These are phyloP conservation scores for Norana najaformis DNA, from an alignment of 2,888 invertebrate species.

Conservation along the genomic window DNA sequence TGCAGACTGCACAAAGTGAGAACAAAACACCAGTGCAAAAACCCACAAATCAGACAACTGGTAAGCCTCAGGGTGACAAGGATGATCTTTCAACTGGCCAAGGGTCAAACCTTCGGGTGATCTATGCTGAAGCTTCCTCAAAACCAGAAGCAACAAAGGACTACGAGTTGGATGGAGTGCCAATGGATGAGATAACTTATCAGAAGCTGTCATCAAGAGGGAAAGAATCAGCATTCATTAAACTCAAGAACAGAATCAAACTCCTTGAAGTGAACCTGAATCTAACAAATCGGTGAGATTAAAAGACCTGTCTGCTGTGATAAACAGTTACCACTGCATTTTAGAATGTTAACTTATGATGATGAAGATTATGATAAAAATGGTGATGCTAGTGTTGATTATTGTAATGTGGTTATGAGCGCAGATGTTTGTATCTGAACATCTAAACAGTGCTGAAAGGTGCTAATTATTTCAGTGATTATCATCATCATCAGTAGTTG, in stretches of 20 bases:
- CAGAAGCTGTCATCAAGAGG: slow-evolving; percentile 36
- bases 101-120: not conserved
- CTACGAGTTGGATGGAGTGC: slow-evolving; percentile 20
- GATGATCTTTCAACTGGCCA: not conserved
- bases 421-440: not conserved
- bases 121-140: not conserved
- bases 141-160: not conserved
- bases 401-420: not conserved
- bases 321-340: not conserved
- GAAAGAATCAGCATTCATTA: slow-evolving; percentile 69
- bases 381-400: not conserved
- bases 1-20: not conserved
- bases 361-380: not conserved
- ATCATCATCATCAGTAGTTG: too few relatives aligned
- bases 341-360: not conserved
- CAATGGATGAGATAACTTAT: slow-evolving; percentile 35
- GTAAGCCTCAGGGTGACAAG: not conserved
- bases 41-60: not conserved
- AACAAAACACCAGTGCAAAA: slow-evolving; percentile 7
- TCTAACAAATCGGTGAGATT: slow-evolving; percentile 77
- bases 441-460: not conserved
- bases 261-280: slow-evolving; percentile 95
- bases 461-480: not conserved
- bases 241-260: slow-evolving; percentile 93
- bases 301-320: not conserved